Evolutionary conservation across 2,888 invertebrate species (phyloP).

Genomic region (Drosophila rubida): DNA sequence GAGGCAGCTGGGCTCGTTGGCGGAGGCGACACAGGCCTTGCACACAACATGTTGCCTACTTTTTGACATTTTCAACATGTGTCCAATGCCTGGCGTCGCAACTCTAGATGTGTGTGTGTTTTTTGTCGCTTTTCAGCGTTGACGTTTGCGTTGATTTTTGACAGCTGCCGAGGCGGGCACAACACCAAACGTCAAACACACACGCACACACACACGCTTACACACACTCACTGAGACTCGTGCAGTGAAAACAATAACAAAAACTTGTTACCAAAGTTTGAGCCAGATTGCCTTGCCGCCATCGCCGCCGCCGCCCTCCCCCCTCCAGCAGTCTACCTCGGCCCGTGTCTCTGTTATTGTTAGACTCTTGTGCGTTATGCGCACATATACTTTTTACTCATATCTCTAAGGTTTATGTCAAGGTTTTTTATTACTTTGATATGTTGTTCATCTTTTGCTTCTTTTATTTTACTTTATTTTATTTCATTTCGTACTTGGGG

Average conservation of each 20-base stretch:
- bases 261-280: conserved; percentile 75
- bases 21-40: neutral
- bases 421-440: conserved; percentile 68
- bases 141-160: conserved; percentile 79
- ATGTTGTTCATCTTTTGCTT: conserved; percentile 36
- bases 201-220: conserved; percentile 25
- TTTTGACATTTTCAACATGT: conserved; percentile 78
- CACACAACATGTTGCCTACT: conserved; percentile 76
- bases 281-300: conserved; percentile 64
- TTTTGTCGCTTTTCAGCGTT: conserved; percentile 67
- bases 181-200: conserved; percentile 52
- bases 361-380: conserved; percentile 66
- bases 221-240: conserved; percentile 28
- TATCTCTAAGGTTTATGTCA: conserved; percentile 78
- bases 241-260: conserved; percentile 66
- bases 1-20: conserved; percentile 13
- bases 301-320: neutral
- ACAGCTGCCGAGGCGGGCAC: conserved; percentile 74
- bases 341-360: conserved; percentile 55
- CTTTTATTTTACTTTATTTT: conserved; percentile 9
- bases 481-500: conserved; percentile 25
- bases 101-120: conserved; percentile 16
- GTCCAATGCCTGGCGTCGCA: conserved; percentile 55
- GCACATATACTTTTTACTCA: conserved; percentile 64
- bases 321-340: neutral